A percentile compares a stretch with the other conserved stretches of the same genome.
phyloP scores from a whole-genome alignment of 2,888 invertebrate genomes.

The Pteria penguin region DNA sequence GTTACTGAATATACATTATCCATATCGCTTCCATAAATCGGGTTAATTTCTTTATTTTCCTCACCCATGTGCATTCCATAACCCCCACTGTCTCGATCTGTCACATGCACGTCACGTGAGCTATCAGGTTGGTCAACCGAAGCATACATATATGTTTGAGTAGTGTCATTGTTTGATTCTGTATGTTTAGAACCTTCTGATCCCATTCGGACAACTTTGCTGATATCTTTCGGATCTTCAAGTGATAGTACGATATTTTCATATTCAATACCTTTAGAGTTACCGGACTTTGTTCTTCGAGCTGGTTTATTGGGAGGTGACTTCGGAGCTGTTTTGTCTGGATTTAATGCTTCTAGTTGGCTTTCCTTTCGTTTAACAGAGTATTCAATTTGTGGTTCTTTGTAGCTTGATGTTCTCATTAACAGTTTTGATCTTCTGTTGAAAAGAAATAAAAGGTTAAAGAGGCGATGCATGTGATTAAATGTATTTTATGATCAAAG shows the following conservation, averaged over 20 bases:
- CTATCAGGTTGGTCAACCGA: no score
- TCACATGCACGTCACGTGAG: no score
- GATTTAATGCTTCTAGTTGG: not conserved
- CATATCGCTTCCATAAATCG: no score
- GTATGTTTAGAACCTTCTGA: not conserved
- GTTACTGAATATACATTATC: no score
- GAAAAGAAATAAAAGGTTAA: no score
- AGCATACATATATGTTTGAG: no score
- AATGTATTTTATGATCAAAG: no score
- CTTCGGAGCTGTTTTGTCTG: not conserved
- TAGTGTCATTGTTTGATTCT: no score
- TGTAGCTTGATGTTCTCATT: not conserved
- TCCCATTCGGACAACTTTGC: not conserved
- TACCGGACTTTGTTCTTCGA: not conserved
- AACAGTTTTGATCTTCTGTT: not conserved
- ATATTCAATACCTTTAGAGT: not conserved
- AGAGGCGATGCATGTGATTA: no score
- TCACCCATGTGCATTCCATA: no score
- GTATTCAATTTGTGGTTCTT: not conserved
- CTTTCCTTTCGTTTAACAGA: not conserved
- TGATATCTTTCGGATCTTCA: slow-evolving; percentile 4
- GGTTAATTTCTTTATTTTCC: no score
- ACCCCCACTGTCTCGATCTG: no score
- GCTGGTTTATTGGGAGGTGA: not conserved
- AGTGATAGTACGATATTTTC: slow-evolving; percentile 19